Base-by-base conservation (phyloP, 2,113 vertebrate genomes). In the Pachycephala philippinensis region DNA sequence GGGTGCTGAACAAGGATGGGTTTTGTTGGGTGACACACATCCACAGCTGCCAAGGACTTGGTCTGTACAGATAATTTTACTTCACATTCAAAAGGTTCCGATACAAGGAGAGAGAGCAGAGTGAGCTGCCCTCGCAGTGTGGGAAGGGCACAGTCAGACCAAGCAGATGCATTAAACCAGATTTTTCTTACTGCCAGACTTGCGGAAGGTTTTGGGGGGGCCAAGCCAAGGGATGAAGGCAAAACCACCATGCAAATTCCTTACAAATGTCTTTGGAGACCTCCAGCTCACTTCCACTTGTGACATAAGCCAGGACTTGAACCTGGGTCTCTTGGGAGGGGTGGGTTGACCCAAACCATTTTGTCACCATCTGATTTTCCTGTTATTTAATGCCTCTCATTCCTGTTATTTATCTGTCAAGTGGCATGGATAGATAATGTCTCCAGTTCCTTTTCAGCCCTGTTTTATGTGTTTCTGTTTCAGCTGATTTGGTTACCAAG, bases 231-330 rank as follows among this genome's bases (percentile, higher is more conserved):
- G 18, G 15, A 23, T 64, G 57, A 83, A 28, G 50, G 31, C 26
- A 83, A 70, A 92, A 88, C 23, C 37, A 35, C 33, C 20, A 5
- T 26, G 19, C 26, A 30, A 3, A 33, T 60, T 75, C 82, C 80
- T 64, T 63, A 18, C 24, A 53, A 75, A 52, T 3, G 4, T 64
- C 59, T 89, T 93, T 94, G 24, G 61, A 85, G 71, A 64, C 60
- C 50, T 83, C 19, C 37, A 71, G 4, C 66, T 93, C 81, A 59
- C 57, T 92, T 89, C 23, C 22, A 61, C 21, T 86, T 94, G 82
- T 93, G 90, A 88, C 90, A 0, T 45, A 77, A 91, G 71, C 95
- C 92, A 90, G 92, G 82, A 92, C 78, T 92, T 97, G 95, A 95
- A 90, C 64, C 59, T 83, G 56, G 45, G 84, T 94, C 89, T 91